Percentiles rank a stretch among this genome's conserved stretches.
These are phyloP conservation scores for Habroteleia sp. DNA, from an alignment of 2,888 invertebrate species.

Conservation along the genomic window DNA sequence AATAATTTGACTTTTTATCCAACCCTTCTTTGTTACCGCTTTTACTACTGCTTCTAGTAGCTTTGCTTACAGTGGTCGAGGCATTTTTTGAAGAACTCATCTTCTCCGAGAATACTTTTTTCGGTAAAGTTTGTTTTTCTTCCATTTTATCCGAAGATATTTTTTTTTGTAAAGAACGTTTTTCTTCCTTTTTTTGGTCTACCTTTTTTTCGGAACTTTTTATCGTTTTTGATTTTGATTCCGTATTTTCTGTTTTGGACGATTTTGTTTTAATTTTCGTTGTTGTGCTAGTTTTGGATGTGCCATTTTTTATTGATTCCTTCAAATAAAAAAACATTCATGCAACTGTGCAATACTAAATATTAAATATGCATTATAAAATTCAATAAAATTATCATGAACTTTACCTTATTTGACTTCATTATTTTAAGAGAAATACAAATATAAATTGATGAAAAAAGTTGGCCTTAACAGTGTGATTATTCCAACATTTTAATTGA, in stretches of 20 bases:
- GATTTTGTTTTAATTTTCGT: slow-evolving; percentile 21
- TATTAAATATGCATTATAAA: too few species aligned
- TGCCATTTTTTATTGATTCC: slow-evolving; percentile 36
- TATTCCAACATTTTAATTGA: not conserved
- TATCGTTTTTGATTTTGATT: slow-evolving; percentile 18
- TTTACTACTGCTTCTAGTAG: slow-evolving; percentile 12
- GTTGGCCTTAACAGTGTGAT: not conserved
- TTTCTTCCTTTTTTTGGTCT: slow-evolving; percentile 29
- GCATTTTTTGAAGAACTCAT: slow-evolving; percentile 10
- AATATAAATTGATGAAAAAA: slow-evolving; percentile 7
- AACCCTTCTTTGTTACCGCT: slow-evolving; percentile 6
- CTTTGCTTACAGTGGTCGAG: slow-evolving; percentile 11
- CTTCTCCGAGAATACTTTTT: slow-evolving; percentile 15
- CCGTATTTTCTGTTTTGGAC: slow-evolving; percentile 29
- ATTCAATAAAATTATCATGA: too few species aligned
- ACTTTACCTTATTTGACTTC: slow-evolving; percentile 52
- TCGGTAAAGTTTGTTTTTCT: too few species aligned
- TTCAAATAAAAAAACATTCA: slow-evolving; percentile 13
- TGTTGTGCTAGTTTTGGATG: slow-evolving; percentile 17
- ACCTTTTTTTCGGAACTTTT: slow-evolving; percentile 15
- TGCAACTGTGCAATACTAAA: too few species aligned
- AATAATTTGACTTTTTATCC: slow-evolving; percentile 29
- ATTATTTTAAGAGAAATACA: slow-evolving; percentile 39
- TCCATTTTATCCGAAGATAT: too few species aligned
- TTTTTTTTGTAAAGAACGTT: slow-evolving; percentile 17